Conservation (phyloP, 2,113 vertebrate genomes). For the Anolis sagrei region DNA sequence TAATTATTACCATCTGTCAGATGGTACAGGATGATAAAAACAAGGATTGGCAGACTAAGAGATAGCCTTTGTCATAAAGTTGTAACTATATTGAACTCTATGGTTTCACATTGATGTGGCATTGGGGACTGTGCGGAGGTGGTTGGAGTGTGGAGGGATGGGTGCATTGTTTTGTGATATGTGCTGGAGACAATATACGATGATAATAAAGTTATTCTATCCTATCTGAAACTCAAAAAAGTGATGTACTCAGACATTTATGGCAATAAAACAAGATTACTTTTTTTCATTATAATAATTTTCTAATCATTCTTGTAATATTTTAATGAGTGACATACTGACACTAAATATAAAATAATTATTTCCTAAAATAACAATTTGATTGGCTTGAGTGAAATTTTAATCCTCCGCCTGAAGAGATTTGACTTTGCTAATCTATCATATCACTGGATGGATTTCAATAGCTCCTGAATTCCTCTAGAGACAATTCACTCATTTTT, state of each 20-base stretch:
- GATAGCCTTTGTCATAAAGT: too few species aligned
- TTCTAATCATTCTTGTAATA: conserved; percentile 84
- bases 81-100: too few species aligned
- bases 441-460: conserved; percentile 71
- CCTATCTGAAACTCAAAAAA: conserved; percentile 61
- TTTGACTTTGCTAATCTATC: conserved; percentile 79
- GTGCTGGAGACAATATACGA: too few species aligned
- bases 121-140: too few species aligned
- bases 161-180: too few species aligned
- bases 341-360: conserved; percentile 84
- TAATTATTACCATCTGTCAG: too few species aligned
- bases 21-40: too few species aligned
- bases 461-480: conserved; percentile 40
- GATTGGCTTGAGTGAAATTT: conserved; percentile 87
- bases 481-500: conserved; percentile 41
- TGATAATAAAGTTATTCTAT: too few species aligned
- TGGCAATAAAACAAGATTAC: conserved; percentile 76
- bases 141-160: too few species aligned
- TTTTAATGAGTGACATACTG: conserved; percentile 86
- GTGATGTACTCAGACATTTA: conserved; percentile 76
- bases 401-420: conserved; percentile 79
- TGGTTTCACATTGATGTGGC: too few species aligned
- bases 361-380: conserved; percentile 88
- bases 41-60: too few species aligned
- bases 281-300: conserved; percentile 84